A percentile compares a stretch with the other conserved stretches of the same genome.
These are phyloP conservation scores for Crax fasciolata DNA, from an alignment of 2,797 vertebrate genomes.

Conservation along the genomic window DNA sequence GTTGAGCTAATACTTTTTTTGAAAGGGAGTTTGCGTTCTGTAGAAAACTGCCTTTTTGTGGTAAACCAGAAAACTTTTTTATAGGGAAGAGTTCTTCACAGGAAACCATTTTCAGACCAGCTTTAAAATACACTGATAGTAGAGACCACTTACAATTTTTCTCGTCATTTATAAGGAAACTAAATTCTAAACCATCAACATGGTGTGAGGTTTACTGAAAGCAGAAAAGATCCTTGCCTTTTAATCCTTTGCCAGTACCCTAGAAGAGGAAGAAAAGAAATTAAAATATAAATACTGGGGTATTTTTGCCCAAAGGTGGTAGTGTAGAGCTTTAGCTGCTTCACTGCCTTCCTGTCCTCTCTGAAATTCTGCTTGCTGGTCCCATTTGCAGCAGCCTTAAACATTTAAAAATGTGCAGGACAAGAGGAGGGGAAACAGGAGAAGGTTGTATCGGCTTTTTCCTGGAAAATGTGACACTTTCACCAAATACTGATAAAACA, in stretches of 20 bases:
- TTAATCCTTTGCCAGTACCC: not conserved
- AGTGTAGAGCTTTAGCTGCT: not conserved
- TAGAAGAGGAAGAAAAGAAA: not conserved
- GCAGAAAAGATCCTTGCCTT: not conserved
- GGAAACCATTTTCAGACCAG: conserved; percentile 40
- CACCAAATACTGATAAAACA: not conserved
- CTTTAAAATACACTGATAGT: conserved; percentile 30
- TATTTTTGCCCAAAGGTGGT: not conserved
- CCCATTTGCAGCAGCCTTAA: not conserved
- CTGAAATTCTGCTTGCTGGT: not conserved
- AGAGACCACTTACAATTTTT: conserved; percentile 14
- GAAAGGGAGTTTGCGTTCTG: not conserved
- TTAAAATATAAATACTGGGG: not conserved
- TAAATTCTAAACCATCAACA: not conserved
- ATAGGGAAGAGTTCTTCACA: not conserved
- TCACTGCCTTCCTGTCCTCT: not conserved
- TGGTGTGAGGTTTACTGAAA: not conserved
- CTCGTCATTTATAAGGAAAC: conserved; percentile 8
- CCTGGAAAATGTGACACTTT: not conserved
- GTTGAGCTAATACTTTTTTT: not conserved
- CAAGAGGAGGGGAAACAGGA: accelerated
- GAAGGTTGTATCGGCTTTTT: not conserved
- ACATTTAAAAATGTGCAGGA: not conserved
- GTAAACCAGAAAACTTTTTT: not conserved
- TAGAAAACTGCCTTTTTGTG: conserved; percentile 13